A percentile compares a stretch with the other conserved stretches of the same genome.
Conservation (phyloP, 2,888 invertebrate genomes). For the Zhuqinia jingwanae region DNA sequence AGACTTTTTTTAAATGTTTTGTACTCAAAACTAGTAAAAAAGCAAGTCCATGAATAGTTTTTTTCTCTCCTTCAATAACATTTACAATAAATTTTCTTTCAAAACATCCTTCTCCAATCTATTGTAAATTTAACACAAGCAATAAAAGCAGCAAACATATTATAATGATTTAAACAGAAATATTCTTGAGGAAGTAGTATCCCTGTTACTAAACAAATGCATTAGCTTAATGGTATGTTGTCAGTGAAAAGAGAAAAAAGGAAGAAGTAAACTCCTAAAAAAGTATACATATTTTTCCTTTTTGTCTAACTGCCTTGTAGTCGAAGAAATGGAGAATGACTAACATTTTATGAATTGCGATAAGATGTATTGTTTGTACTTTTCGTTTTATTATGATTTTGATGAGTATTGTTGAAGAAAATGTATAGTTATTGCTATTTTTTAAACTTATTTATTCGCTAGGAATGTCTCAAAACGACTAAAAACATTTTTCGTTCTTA, state of each 20-base stretch:
- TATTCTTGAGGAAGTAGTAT: constrained; percentile 4
- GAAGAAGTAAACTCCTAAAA: neutral
- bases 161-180: neutral
- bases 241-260: constrained; percentile 13
- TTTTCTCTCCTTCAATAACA: neutral
- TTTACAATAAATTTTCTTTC: no score
- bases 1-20: constrained; percentile 57
- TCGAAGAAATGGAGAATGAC: constrained; percentile 28
- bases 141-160: neutral
- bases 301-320: neutral
- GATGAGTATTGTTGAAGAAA: neutral
- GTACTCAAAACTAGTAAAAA: no score
- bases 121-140: neutral
- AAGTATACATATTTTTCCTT: constrained; percentile 20
- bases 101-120: no score
- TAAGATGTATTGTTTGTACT: neutral
- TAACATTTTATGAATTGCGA: constrained; percentile 42
- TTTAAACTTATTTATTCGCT: no score
- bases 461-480: no score
- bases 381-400: neutral
- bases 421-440: neutral
- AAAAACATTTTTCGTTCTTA: no score
- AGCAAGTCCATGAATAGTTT: constrained; percentile 15
- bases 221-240: constrained; percentile 48
- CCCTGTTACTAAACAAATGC: constrained; percentile 48